Base-by-base conservation (phyloP, 2,113 vertebrate species). In the Lycaon pictus region DNA sequence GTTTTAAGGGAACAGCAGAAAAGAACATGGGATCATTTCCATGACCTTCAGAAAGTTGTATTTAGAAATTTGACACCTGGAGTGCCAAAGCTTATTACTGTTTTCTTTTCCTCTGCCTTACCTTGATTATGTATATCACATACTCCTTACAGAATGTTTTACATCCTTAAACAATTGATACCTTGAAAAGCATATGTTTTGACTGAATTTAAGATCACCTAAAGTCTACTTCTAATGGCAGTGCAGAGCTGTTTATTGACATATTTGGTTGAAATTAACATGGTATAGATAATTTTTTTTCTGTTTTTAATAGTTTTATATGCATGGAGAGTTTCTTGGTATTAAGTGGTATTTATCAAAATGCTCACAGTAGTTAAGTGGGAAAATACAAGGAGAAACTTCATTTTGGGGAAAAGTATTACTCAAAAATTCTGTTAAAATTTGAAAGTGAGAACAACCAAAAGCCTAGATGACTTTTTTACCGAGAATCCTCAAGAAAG, bases 301-400 rank as follows among this genome's bases (percentile, higher is more conserved):
- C 15, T 71, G 8, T 71, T 83, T 62, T 77, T 72, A 35, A 63
- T 56, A 63, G 71, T 95, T 77, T 96, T 84, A 65, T 76, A 90
- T 58, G 27, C 32, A 72, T 71, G n/a, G 56, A 13, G 11, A 80
- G 1, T 56, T 58, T 72, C 20, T 86, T 83, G 27, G 22, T 69
- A 69, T 69, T 69, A 69, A 63, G 35, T 71, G 8, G 19, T 93
- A 25, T 76, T 96, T 88, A 88, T 79, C 20, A 88, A 79, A 90
- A 83, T 84, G 27, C 3, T 76, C 23, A 22, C n/a, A 90, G 27
- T 62, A 25, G 3, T 89, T 84, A 60, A 94, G 53, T 89, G 56
- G 27, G 23, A 71, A 76, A 43, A 43, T 96, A 56, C 2, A 81
- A 80, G 67, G 20, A 58, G 22, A 88, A 86, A 84, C 29, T 65